Conservation (phyloP, 1,140 invertebrate species). For the Drosophila sulfurigaster region DNA sequence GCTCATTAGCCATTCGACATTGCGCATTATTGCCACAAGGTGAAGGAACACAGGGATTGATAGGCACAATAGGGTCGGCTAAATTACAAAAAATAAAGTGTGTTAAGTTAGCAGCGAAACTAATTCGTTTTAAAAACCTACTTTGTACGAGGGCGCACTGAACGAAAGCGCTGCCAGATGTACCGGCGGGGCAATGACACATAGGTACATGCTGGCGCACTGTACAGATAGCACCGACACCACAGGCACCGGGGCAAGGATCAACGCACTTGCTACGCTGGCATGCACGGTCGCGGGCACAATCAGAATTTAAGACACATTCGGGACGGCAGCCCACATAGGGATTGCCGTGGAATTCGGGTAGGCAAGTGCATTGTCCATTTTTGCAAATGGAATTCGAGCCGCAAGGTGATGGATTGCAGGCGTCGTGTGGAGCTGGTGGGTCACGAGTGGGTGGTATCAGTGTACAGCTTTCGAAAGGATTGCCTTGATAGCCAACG, state of each 20-base stretch:
- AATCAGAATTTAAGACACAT: slow-evolving; percentile 93
- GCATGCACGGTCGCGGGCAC: slow-evolving; percentile 89
- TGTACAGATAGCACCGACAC: slow-evolving; percentile 89
- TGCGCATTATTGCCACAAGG: slow-evolving; percentile 90
- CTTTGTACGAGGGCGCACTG: slow-evolving; percentile 85
- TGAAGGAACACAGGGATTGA: slow-evolving; percentile 89
- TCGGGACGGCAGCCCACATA: slow-evolving; percentile 91
- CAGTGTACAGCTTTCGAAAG: slow-evolving; percentile 89
- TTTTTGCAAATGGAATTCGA: slow-evolving; percentile 88
- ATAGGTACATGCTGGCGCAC: slow-evolving; percentile 90
- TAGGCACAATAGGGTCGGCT: slow-evolving; percentile 64
- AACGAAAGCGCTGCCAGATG: slow-evolving; percentile 92
- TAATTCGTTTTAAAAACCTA: slow-evolving; percentile 74
- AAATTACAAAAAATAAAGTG: background rate
- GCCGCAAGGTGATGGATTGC: slow-evolving; percentile 90
- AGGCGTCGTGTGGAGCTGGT: slow-evolving; percentile 84
- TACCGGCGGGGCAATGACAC: slow-evolving; percentile 87
- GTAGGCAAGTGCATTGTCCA: slow-evolving; percentile 85
- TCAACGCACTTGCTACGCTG: slow-evolving; percentile 90
- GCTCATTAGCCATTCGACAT: slow-evolving; percentile 87
- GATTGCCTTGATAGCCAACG: slow-evolving; percentile 91
- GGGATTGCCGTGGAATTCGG: slow-evolving; percentile 92
- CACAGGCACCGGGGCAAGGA: slow-evolving; percentile 91
- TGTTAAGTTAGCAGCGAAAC: background rate
- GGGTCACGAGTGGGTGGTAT: slow-evolving; percentile 73